These are phyloP conservation scores for Papilio polyxenes DNA, from an alignment of 1,140 invertebrate species.

Conservation along the genomic window DNA sequence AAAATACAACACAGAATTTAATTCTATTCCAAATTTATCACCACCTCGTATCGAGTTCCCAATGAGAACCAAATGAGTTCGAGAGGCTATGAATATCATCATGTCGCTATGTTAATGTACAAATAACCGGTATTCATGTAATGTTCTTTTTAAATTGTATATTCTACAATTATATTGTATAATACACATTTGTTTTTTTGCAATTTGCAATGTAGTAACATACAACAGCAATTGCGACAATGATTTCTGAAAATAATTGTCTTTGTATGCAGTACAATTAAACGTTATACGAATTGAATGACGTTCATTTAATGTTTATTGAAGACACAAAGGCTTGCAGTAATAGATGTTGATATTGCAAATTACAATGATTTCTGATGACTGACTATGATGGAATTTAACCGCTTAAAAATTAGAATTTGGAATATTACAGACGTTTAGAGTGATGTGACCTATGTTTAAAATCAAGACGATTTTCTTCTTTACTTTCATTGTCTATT, in stretches of 20 bases:
- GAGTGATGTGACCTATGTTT: neutral
- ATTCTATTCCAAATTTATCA: no score
- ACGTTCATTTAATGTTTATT: conserved; percentile 32
- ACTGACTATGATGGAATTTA: neutral
- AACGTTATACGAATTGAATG: conserved; percentile 25
- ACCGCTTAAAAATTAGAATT: neutral
- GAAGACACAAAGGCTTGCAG: conserved; percentile 25
- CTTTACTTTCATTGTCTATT: neutral
- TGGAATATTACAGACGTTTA: neutral
- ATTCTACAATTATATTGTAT: neutral
- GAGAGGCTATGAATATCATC: no score
- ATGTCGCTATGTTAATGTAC: no score
- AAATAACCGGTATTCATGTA: neutral
- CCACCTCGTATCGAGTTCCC: no score
- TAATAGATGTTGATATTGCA: conserved; percentile 15
- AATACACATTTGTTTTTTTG: neutral
- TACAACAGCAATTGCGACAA: conserved; percentile 9
- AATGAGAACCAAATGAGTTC: no score
- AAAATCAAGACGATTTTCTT: neutral
- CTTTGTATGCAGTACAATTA: conserved; percentile 21
- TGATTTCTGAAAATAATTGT: conserved; percentile 26
- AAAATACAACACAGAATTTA: no score
- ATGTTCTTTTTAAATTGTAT: neutral
- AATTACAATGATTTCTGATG: neutral
- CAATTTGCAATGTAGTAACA: neutral